These are phyloP conservation scores for Acrocephalus arundinaceus DNA, from an alignment of 2,113 vertebrate species.

Conservation along the genomic window DNA sequence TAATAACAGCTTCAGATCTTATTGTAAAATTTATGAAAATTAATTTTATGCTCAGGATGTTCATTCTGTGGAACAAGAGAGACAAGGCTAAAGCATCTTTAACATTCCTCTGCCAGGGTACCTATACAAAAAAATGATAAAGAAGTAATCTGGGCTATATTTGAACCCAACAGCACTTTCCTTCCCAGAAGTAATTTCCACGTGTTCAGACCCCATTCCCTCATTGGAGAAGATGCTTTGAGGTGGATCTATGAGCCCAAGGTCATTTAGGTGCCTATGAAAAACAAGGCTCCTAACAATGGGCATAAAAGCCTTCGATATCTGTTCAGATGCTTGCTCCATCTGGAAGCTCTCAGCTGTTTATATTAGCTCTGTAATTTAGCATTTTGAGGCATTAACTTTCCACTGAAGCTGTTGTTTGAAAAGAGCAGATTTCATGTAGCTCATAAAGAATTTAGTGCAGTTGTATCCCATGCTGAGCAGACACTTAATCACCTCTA, in stretches of 20 bases:
- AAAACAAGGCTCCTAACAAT: slow-evolving; percentile 9
- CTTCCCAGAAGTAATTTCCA: neutral
- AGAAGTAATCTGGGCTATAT: neutral
- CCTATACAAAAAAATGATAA: neutral
- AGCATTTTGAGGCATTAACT: slow-evolving; percentile 40
- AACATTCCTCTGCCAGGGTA: neutral
- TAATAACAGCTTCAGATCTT: neutral
- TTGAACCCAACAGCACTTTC: neutral
- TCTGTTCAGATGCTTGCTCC: neutral
- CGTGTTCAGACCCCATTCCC: neutral
- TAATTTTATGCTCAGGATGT: neutral
- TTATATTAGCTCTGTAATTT: slow-evolving; percentile 57
- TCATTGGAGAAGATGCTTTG: neutral
- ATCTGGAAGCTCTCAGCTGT: slow-evolving; percentile 39
- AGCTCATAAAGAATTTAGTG: slow-evolving; percentile 55
- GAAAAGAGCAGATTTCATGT: slow-evolving; percentile 49
- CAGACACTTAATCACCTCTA: slow-evolving; percentile 56
- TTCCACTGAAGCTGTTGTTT: slow-evolving; percentile 20
- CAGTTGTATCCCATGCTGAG: slow-evolving; percentile 50
- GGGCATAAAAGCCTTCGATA: neutral
- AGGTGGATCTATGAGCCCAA: neutral
- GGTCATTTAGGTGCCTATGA: neutral
- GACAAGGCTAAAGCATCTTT: neutral
- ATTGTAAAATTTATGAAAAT: neutral
- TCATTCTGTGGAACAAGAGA: neutral